Percentiles rank a stretch among this genome's conserved stretches.
phyloP scores from a whole-genome alignment of 2,113 vertebrate species.

The Climacteris rufus region DNA sequence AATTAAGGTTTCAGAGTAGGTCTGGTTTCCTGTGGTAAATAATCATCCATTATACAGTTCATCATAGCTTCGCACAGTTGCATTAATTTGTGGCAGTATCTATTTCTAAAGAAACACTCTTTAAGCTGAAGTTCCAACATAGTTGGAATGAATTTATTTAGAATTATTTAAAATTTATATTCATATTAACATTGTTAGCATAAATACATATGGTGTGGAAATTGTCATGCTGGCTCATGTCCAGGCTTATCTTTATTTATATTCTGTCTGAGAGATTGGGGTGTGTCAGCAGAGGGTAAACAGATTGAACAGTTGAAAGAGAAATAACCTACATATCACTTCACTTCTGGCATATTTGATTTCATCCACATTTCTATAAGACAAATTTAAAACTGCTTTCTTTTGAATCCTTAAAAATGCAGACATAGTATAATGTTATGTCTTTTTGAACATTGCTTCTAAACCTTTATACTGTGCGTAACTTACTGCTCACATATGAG shows the following conservation, averaged over 20 bases:
- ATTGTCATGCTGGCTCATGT: not conserved
- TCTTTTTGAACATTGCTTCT: not conserved
- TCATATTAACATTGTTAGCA: not conserved
- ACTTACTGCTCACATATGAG: accelerated
- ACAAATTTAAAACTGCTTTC: not conserved
- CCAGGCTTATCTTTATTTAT: not conserved
- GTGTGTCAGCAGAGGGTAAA: not conserved
- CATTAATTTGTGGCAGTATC: not conserved
- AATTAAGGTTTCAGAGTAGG: not conserved
- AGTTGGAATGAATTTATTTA: not conserved
- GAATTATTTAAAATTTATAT: not conserved
- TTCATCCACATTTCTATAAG: not conserved
- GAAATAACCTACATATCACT: not conserved
- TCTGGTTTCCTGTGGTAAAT: not conserved
- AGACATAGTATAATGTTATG: not conserved
- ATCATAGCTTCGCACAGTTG: not conserved
- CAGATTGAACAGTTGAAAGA: not conserved
- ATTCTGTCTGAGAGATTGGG: not conserved
- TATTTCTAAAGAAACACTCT: not conserved
- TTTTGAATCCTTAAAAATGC: not conserved
- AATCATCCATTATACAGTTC: not conserved
- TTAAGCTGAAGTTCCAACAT: not conserved
- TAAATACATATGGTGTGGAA: not conserved
- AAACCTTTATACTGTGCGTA: not conserved
- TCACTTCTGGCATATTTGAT: not conserved